Base-by-base conservation (phyloP, 2,113 vertebrate species). In the Corydoras maculifer region DNA sequence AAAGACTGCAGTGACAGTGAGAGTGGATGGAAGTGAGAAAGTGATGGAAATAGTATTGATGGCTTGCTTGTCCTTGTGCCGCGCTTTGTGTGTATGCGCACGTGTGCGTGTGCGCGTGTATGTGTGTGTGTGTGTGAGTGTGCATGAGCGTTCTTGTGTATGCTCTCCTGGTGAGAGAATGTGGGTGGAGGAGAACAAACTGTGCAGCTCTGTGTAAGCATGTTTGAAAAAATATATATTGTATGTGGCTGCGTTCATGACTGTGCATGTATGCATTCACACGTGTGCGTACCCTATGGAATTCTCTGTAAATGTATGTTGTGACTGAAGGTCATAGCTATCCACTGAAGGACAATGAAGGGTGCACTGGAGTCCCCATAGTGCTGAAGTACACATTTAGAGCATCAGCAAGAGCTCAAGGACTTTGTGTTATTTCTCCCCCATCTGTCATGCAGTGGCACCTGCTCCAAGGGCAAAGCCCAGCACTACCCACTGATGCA, bases 361-460 rank as follows among this genome's bases (percentile, higher is more conserved):
- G 35, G 69, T 9, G 30, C 57, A 62, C 43, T 12, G 43, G 58
- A 53, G 61, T 72, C 60, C 73, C 77, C 9, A 32, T 57, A 69
- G 65, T 60, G 59, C 48, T 8, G 9, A 43, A 18, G 61, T 63
- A 65, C n/a, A 29, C 74, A 61, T 51, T 60, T 71, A 18, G 72
- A 80, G 78, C 79, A 79, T 76, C 66, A 1, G 74, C 77, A 79
- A 13, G 72, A 65, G 82, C 79, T 82, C 81, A 80, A 82, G 83
- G 78, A 85, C 84, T 83, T 69, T 11, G 76, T 81, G 82, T 88
- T 78, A 82, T 79, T 58, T 73, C 74, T 77, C 76, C 75, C 75
- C 85, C 85, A 86, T 86, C 84, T 85, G 85, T 83, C 82, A 83
- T 72, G 72, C 31, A 64, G 73, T 74, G 75, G 73, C 78, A 81